Evolutionary conservation across 1,140 invertebrate species (phyloP), one percentile per base, ranked within the genome.

Genomic region (Orius laevigatus): DNA sequence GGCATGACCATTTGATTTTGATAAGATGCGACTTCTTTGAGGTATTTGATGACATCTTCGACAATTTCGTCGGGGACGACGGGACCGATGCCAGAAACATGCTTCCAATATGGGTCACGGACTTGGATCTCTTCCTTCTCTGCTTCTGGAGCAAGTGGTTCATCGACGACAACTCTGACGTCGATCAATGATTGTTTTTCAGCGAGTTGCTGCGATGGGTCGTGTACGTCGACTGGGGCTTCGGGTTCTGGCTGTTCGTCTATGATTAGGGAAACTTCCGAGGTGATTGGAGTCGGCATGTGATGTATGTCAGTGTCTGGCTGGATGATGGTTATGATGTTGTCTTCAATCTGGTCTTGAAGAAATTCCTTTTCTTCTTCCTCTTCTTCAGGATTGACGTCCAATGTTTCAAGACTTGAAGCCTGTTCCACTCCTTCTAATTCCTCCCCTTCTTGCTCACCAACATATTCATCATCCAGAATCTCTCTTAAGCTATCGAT

Each of bases 1-100:
- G 73, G 73, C 73, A 74, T 74, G 12, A 74, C 64, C 60, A 71
- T 62, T 16, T 70, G 68, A 11, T 66, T 64, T 53, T 75, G 73
- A 3, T 65, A 59, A 34, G 62, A 63, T n/a, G 65, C 62, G 6
- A 66, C 65, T 6, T 68, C 62, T 11, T 62, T 52, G 36, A 71
- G 64, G 52, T 71, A 75, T 5, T 65, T 63, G 2, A 63, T 52
- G 25, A 74, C 0, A 69, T 60, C 5, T 40, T 53, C 39, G 1
- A 53, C 20, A 31, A 49, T 32, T 11, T 44, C 8, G 3, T 60
- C 55, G 0, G 69, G 65, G 0, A 75, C 68, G 1, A 58, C 51
- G 0, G 62, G 59, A 0, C 73, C 73, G 16, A 75, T 74, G n/a
- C 73, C 73, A 0, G 69, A 67, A 4, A 73, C 66, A 40, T 51